phyloP scores from a whole-genome alignment of 2,113 vertebrate genomes.

The Melanotaenia duboulayi region DNA sequence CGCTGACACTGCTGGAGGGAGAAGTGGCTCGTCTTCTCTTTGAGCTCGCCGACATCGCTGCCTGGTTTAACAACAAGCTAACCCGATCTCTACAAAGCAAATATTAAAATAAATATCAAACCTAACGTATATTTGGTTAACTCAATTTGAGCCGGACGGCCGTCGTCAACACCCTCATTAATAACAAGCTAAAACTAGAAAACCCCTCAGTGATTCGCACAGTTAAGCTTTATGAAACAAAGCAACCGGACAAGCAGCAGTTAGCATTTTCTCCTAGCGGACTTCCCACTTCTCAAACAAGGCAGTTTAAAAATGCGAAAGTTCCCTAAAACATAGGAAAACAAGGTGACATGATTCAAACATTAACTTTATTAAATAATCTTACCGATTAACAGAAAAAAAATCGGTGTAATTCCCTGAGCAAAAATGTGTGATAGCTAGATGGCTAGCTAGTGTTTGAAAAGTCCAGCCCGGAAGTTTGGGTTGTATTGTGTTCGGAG shows the following conservation, averaged over 20 bases:
- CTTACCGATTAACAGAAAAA: constrained; percentile 53
- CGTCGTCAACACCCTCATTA: fast-evolving
- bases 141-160: fast-evolving
- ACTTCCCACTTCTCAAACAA: neutral
- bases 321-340: neutral
- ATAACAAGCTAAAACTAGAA: neutral
- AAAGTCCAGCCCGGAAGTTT: constrained; percentile 73
- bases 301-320: neutral
- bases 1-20: constrained; percentile 94
- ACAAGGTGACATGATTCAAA: fast-evolving
- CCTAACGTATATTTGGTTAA: neutral
- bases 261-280: constrained; percentile 52
- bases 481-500: constrained; percentile 29
- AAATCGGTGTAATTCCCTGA: constrained; percentile 67
- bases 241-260: constrained; percentile 41
- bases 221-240: constrained; percentile 62
- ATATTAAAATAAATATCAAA: neutral
- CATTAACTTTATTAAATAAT: fast-evolving
- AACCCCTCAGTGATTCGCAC: constrained; percentile 11
- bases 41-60: constrained; percentile 83
- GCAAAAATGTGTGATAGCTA: constrained; percentile 53
- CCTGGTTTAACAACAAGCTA: constrained; percentile 42
- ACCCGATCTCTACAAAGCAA: constrained; percentile 43
- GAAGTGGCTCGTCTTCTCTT: constrained; percentile 97
- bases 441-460: constrained; percentile 66